A percentile compares a stretch with the other conserved stretches of the same genome.
phyloP scores from a whole-genome alignment of 1,140 invertebrate genomes.

The Bombus waltoni region DNA sequence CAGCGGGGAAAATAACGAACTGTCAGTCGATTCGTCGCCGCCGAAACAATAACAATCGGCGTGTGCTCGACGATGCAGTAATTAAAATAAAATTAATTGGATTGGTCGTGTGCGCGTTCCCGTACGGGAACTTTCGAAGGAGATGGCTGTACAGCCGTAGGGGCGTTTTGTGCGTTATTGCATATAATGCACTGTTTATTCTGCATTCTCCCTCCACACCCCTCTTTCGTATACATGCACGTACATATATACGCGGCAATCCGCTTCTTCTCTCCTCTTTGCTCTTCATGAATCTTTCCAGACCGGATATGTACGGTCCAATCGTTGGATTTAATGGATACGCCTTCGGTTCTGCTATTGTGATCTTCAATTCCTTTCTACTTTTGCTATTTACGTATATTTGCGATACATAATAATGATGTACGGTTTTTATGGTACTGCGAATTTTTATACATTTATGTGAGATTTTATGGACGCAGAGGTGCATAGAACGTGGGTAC shows the following conservation, averaged over 20 bases:
- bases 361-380: background rate
- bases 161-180: slow-evolving; percentile 73
- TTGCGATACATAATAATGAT: no score
- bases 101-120: slow-evolving; percentile 68
- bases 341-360: background rate
- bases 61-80: slow-evolving; percentile 69
- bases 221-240: slow-evolving; percentile 7
- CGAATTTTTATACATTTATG: background rate
- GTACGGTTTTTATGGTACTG: no score
- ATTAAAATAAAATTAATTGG: slow-evolving; percentile 80
- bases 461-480: no score
- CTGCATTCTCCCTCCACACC: slow-evolving; percentile 55
- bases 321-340: background rate
- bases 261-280: slow-evolving; percentile 49
- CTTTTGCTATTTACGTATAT: background rate
- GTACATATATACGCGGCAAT: slow-evolving; percentile 37
- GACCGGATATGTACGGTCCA: background rate
- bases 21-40: slow-evolving; percentile 64
- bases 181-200: slow-evolving; percentile 74
- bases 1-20: slow-evolving; percentile 64
- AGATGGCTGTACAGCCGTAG: slow-evolving; percentile 68
- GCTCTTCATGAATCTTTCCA: slow-evolving; percentile 30
- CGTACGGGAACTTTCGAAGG: slow-evolving; percentile 65
- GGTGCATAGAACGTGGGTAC: no score
- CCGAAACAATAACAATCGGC: slow-evolving; percentile 74